Evolutionary conservation across 2,113 vertebrate species (phyloP).

Genomic region (Sylvicapra grimmia): DNA sequence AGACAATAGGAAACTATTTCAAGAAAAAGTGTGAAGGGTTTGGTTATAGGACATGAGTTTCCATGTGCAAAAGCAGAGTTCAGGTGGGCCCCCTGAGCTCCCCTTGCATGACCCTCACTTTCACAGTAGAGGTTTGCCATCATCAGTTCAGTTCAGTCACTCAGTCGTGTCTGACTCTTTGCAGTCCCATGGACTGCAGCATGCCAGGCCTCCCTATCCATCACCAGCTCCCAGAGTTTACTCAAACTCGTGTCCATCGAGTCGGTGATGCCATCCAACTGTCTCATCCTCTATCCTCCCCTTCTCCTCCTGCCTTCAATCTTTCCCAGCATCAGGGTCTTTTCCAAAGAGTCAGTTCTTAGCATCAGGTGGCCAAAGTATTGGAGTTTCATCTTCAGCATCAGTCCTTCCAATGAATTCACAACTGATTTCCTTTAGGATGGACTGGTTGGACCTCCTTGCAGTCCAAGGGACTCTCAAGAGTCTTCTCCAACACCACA

Average conservation of each 20-base stretch:
- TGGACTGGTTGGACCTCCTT: not conserved
- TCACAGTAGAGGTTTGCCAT: not conserved
- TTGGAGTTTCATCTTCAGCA: not conserved
- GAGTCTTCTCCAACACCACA: no score
- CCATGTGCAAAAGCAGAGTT: not conserved
- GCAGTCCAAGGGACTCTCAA: no score
- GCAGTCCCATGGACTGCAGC: not conserved
- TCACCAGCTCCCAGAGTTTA: not conserved
- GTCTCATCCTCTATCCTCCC: not conserved
- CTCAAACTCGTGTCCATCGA: not conserved
- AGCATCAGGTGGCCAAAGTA: not conserved
- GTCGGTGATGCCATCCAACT: not conserved
- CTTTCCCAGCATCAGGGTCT: not conserved
- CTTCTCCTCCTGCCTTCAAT: not conserved
- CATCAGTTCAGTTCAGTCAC: not conserved
- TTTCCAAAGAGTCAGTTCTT: not conserved
- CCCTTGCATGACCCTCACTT: not conserved
- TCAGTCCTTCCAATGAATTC: not conserved
- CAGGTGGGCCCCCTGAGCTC: not conserved
- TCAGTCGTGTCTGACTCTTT: not conserved
- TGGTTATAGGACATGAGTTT: not conserved
- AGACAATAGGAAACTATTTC: not conserved
- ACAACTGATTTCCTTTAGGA: not conserved
- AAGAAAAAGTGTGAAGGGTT: not conserved
- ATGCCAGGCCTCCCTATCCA: accelerated